phyloP scores from a whole-genome alignment of 2,113 vertebrate genomes.

The Nipponia nippon region DNA sequence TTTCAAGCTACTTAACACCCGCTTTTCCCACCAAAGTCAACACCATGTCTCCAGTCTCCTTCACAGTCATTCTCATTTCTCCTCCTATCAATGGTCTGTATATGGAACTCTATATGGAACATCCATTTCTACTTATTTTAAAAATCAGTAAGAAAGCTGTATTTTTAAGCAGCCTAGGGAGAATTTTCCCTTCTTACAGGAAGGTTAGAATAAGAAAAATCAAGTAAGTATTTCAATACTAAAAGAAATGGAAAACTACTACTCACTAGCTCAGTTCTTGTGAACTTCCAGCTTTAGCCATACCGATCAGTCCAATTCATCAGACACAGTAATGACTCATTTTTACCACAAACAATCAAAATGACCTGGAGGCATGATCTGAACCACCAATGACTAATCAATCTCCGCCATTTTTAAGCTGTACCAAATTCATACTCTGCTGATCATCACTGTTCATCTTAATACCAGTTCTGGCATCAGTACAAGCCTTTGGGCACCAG shows the following conservation, averaged over 20 bases:
- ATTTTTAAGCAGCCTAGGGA: not conserved
- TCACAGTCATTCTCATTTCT: not conserved
- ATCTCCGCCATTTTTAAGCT: not conserved
- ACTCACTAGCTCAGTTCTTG: not conserved
- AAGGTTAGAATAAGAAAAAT: not conserved
- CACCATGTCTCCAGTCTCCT: not conserved
- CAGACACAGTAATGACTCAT: not conserved
- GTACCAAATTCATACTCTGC: not conserved
- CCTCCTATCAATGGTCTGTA: not conserved
- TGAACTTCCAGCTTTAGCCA: not conserved
- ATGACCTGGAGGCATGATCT: not conserved
- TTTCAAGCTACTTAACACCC: not conserved
- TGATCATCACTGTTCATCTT: not conserved
- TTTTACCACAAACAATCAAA: not conserved
- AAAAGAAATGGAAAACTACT: not conserved
- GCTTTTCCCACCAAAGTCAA: not conserved
- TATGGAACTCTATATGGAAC: not conserved
- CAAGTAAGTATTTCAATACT: not conserved
- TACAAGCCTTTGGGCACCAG: not conserved
- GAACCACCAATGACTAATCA: not conserved
- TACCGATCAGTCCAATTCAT: not conserved
- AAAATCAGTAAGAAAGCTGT: not conserved
- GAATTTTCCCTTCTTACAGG: not conserved
- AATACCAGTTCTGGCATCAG: not conserved
- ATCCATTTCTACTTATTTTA: not conserved